Evolutionary conservation across 1,140 invertebrate genomes (phyloP).

Genomic region (Cyclargus thomasi): DNA sequence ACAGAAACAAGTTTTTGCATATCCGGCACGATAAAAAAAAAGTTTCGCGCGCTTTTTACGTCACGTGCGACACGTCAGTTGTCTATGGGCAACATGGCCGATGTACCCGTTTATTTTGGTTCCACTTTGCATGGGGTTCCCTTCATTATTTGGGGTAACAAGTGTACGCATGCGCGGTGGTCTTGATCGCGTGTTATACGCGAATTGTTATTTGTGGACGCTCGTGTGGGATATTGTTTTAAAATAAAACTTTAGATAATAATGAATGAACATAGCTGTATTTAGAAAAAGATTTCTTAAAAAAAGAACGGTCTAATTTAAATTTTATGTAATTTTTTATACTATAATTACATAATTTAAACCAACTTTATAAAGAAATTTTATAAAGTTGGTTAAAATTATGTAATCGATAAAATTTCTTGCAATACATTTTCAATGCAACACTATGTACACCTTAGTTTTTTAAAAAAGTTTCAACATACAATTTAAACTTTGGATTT

Average conservation of each 20-base stretch:
- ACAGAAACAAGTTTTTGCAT: neutral
- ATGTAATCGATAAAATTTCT: too few relatives aligned
- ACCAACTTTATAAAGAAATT: too few relatives aligned
- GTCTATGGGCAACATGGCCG: constrained; percentile 54
- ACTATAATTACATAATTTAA: too few relatives aligned
- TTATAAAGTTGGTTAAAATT: too few relatives aligned
- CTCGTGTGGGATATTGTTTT: constrained; percentile 42
- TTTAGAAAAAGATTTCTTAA: neutral
- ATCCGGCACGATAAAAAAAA: constrained; percentile 22
- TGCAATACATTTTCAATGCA: too few relatives aligned
- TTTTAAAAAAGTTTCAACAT: too few relatives aligned
- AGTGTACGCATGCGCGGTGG: constrained; percentile 69
- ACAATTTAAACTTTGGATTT: too few relatives aligned
- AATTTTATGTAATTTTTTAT: too few relatives aligned
- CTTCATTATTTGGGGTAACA: constrained; percentile 57
- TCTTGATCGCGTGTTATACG: constrained; percentile 39
- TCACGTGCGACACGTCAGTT: constrained; percentile 43
- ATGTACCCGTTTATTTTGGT: constrained; percentile 51
- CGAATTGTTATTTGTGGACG: constrained; percentile 37
- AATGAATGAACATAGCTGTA: constrained; percentile 11
- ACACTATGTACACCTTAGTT: too few relatives aligned
- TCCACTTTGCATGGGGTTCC: constrained; percentile 58
- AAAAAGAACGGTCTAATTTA: neutral
- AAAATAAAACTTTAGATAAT: constrained; percentile 18
- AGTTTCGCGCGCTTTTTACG: constrained; percentile 37